These are phyloP conservation scores for Anagyrus pseudococci DNA, from an alignment of 2,888 invertebrate genomes.

Conservation along the genomic window DNA sequence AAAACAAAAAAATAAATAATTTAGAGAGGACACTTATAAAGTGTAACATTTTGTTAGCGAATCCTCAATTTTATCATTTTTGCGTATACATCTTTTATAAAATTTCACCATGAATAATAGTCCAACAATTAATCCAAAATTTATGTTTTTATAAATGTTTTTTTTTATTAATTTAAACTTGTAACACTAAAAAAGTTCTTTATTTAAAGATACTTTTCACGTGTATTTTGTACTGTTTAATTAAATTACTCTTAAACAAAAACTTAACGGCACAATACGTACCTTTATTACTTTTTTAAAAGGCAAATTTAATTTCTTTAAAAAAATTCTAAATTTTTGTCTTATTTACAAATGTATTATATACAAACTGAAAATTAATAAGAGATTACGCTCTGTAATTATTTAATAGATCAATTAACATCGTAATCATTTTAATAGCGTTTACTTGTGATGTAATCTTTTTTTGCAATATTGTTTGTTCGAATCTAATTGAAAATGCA, in stretches of 20 bases:
- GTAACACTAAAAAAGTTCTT: not conserved
- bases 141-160: not conserved
- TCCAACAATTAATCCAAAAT: not conserved
- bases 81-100: not conserved
- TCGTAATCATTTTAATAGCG: slow-evolving; percentile 7
- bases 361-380: slow-evolving; percentile 46
- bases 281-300: slow-evolving; percentile 19
- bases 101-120: not conserved
- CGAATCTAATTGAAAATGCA: slow-evolving; percentile 8
- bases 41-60: too few relatives aligned
- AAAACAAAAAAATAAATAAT: too few relatives aligned
- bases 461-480: slow-evolving; percentile 9
- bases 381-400: slow-evolving; percentile 33
- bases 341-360: slow-evolving; percentile 51
- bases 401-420: slow-evolving; percentile 19
- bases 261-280: slow-evolving; percentile 26
- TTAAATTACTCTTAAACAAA: slow-evolving; percentile 17
- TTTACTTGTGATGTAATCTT: slow-evolving; percentile 30
- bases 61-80: not conserved
- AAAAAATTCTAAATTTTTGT: slow-evolving; percentile 43
- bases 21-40: too few relatives aligned
- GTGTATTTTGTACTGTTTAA: slow-evolving; percentile 19
- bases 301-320: slow-evolving; percentile 32
- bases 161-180: not conserved
- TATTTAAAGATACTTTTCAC: too few relatives aligned